Conservation (phyloP, 2,888 invertebrate genomes). For the Hyposoter dolosus region DNA sequence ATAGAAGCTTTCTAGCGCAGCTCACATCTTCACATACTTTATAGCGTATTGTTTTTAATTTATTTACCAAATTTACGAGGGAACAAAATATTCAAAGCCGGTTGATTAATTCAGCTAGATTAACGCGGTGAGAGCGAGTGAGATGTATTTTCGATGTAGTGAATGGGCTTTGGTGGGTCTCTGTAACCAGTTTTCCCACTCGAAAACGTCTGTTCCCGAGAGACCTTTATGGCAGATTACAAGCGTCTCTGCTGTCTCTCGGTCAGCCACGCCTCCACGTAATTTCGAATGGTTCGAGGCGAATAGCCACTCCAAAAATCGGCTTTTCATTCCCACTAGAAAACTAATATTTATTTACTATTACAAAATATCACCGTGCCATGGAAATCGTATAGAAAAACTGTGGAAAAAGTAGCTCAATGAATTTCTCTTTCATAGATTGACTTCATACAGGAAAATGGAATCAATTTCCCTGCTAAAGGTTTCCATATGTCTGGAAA, state of each 20-base stretch:
- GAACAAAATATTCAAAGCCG: background rate
- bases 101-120: slow-evolving; percentile 31
- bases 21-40: background rate
- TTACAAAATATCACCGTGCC: slow-evolving; percentile 13
- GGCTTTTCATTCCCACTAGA: slow-evolving; percentile 48
- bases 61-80: background rate
- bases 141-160: slow-evolving; percentile 56
- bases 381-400: slow-evolving; percentile 8
- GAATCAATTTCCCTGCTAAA: slow-evolving; percentile 7
- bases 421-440: slow-evolving; percentile 18
- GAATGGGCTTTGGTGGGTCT: slow-evolving; percentile 56
- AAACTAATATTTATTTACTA: slow-evolving; percentile 12
- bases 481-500: background rate
- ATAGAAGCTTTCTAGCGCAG: background rate
- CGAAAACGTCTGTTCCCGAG: slow-evolving; percentile 53
- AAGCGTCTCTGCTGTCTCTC: slow-evolving; percentile 53
- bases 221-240: slow-evolving; percentile 56
- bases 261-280: slow-evolving; percentile 58
- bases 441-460: background rate
- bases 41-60: slow-evolving; percentile 9
- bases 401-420: slow-evolving; percentile 20
- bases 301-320: slow-evolving; percentile 30
- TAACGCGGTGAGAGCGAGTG: slow-evolving; percentile 10
- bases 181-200: slow-evolving; percentile 68
- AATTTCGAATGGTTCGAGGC: slow-evolving; percentile 60